Conservation (phyloP, 2,797 vertebrate genomes). For the Pangasius sanitwongsei region DNA sequence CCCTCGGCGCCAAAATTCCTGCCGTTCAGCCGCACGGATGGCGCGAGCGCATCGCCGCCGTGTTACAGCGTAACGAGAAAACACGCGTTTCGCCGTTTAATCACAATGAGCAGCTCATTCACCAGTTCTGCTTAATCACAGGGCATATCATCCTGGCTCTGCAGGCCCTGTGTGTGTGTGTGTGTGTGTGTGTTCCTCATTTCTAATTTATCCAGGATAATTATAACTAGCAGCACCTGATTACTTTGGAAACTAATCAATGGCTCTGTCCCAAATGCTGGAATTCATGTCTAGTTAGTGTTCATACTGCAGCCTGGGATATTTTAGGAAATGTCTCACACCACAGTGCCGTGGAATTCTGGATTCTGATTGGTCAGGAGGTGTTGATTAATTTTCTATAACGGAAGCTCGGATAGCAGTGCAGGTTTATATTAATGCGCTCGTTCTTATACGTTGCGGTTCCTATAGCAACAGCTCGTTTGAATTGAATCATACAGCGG, state of each 20-base stretch:
- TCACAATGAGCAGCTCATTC: slow-evolving; percentile 34
- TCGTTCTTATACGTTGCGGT: neutral
- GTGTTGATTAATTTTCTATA: neutral
- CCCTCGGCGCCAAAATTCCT: slow-evolving; percentile 35
- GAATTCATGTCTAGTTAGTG: neutral
- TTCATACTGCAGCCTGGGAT: neutral
- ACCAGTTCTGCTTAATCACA: slow-evolving; percentile 24
- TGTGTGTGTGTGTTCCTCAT: neutral
- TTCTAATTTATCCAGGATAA: slow-evolving; percentile 17
- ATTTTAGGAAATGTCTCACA: neutral
- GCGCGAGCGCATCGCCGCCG: slow-evolving; percentile 2
- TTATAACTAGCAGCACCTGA: slow-evolving; percentile 19
- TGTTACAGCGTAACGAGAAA: slow-evolving; percentile 27
- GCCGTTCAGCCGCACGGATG: slow-evolving; percentile 35
- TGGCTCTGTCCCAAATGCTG: neutral
- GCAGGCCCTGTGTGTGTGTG: neutral
- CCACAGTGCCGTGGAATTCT: neutral
- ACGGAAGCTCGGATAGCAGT: neutral
- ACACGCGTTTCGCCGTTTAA: slow-evolving; percentile 23
- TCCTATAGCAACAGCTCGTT: neutral
- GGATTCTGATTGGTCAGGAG: neutral
- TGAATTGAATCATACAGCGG: neutral
- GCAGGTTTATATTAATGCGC: neutral
- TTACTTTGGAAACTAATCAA: slow-evolving; percentile 20
- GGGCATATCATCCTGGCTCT: neutral